These are phyloP conservation scores for Egretta garzetta DNA, from an alignment of 2,113 vertebrate species.

Conservation along the genomic window DNA sequence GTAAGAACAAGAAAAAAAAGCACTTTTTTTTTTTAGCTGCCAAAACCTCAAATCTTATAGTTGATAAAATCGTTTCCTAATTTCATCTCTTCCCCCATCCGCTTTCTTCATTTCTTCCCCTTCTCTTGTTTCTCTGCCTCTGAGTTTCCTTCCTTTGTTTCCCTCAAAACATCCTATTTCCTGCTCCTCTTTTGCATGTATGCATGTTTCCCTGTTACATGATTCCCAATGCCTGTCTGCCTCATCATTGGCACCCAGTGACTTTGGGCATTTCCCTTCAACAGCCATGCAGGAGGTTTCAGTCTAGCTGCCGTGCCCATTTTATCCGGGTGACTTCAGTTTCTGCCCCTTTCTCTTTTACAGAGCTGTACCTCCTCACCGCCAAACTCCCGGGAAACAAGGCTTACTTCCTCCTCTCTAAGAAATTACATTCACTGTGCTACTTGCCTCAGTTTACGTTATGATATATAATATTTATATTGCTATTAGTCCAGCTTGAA, in stretches of 20 bases:
- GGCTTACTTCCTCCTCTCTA: not conserved
- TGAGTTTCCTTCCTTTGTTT: constrained; percentile 25
- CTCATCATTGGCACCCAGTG: not conserved
- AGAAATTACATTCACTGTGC: not conserved
- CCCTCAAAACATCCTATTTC: constrained; percentile 37
- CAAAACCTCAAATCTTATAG: fast-evolving
- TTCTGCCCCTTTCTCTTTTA: not conserved
- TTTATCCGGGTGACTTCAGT: not conserved
- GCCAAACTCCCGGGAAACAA: not conserved
- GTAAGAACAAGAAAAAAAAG: not conserved
- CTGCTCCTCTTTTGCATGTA: not conserved
- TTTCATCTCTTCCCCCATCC: not conserved
- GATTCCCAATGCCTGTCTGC: not conserved
- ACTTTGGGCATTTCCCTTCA: not conserved
- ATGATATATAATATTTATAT: not conserved
- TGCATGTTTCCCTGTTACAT: not conserved
- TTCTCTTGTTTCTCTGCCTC: not conserved
- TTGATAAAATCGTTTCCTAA: not conserved
- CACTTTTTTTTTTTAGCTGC: not conserved
- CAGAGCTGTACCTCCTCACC: not conserved
- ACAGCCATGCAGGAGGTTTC: not conserved
- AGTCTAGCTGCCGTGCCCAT: not conserved
- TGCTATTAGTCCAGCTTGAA: not conserved
- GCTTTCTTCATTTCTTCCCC: not conserved
- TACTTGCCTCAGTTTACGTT: not conserved